Percentiles rank a stretch among this genome's conserved stretches.
phyloP scores from a whole-genome alignment of 2,113 vertebrate genomes.

The Montifringilla adamsi region DNA sequence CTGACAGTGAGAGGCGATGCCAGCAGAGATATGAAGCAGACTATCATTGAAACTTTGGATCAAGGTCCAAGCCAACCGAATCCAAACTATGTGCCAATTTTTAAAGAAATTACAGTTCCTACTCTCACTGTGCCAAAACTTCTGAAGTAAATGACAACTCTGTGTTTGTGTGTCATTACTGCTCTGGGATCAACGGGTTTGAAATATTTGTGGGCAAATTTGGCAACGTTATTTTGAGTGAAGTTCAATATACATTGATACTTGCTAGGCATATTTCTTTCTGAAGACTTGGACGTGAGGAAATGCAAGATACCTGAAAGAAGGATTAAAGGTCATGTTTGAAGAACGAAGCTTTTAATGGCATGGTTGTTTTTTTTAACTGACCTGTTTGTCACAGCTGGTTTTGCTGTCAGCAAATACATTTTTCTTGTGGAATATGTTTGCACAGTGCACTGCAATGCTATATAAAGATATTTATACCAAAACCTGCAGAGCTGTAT shows the following conservation, averaged over 20 bases:
- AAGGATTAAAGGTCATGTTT: neutral
- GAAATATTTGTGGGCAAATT: neutral
- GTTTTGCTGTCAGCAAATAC: neutral
- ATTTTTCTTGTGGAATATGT: neutral
- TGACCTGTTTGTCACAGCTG: neutral
- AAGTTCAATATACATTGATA: neutral
- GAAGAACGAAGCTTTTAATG: neutral
- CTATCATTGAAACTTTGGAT: constrained; percentile 91
- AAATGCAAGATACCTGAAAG: neutral
- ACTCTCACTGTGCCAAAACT: constrained; percentile 90
- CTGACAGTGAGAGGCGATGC: constrained; percentile 89
- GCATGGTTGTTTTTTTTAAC: neutral
- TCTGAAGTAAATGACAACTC: constrained; percentile 78
- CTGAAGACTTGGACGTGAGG: neutral
- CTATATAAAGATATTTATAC: neutral
- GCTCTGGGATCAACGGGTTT: neutral
- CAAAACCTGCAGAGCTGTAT: neutral
- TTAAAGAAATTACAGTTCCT: constrained; percentile 90
- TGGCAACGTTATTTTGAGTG: neutral
- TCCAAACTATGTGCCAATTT: constrained; percentile 83
- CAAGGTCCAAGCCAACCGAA: constrained; percentile 80
- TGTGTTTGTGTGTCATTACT: neutral
- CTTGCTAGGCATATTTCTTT: constrained; percentile 3
- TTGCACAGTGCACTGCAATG: neutral
- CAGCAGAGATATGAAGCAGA: constrained; percentile 94